phyloP scores from a whole-genome alignment of 2,888 invertebrate genomes.

The Ormyrus pomaceus region DNA sequence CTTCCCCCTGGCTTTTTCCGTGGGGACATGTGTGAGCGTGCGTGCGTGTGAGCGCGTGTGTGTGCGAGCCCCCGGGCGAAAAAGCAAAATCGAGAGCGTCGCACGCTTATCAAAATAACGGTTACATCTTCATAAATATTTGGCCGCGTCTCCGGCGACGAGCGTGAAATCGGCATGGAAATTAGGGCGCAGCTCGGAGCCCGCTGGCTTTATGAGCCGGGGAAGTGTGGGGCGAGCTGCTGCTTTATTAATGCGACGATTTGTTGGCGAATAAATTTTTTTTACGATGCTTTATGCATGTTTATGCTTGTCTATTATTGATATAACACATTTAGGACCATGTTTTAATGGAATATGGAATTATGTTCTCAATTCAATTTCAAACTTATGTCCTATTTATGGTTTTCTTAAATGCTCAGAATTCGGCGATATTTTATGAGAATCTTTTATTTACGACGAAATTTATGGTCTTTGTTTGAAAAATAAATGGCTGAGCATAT shows the following conservation, averaged over 20 bases:
- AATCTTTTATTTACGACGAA: too few relatives aligned
- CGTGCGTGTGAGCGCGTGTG: too few relatives aligned
- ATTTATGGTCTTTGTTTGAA: too few relatives aligned
- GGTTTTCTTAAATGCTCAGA: not conserved
- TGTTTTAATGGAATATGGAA: conserved; percentile 42
- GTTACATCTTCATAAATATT: conserved; percentile 76
- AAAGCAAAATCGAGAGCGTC: conserved; percentile 15
- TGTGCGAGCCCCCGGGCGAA: conserved; percentile 3
- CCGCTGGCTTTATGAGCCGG: conserved; percentile 27
- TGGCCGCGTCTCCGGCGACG: conserved; percentile 65
- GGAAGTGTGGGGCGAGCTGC: not conserved
- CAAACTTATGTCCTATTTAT: conserved; percentile 20
- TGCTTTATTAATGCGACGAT: conserved; percentile 44
- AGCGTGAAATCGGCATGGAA: conserved; percentile 73
- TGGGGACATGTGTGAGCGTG: too few relatives aligned
- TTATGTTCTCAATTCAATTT: conserved; percentile 38
- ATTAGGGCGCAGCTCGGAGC: conserved; percentile 61
- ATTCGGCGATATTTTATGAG: too few relatives aligned
- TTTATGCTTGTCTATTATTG: conserved; percentile 23
- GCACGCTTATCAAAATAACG: conserved; percentile 74
- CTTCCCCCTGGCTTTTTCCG: conserved; percentile 58
- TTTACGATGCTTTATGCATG: conserved; percentile 15
- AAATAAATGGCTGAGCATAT: too few relatives aligned
- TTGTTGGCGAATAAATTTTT: conserved; percentile 35
- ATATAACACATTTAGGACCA: not conserved